phyloP scores from a whole-genome alignment of 1,140 invertebrate species.

The Pissodes strobi region DNA sequence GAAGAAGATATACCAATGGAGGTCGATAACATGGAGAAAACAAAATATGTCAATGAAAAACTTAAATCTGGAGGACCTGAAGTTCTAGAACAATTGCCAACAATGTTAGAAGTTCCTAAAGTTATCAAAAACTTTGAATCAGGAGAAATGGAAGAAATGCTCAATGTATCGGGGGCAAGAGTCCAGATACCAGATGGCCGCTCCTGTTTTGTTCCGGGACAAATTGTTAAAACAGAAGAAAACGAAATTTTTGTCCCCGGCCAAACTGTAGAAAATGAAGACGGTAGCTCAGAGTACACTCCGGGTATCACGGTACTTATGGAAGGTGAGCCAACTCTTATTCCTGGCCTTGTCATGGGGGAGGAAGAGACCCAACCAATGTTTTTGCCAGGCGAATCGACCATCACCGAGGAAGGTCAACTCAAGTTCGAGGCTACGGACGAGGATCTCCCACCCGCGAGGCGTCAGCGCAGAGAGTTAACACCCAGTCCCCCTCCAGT shows the following conservation, averaged over 20 bases:
- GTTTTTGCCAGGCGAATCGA: constrained; percentile 65
- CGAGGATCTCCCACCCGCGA: constrained; percentile 41
- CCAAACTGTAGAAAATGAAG: constrained; percentile 69
- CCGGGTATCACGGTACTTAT: constrained; percentile 73
- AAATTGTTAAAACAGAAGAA: constrained; percentile 67
- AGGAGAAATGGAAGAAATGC: constrained; percentile 63
- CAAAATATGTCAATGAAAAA: constrained; percentile 61
- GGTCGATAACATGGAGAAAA: constrained; percentile 61
- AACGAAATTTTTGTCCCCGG: constrained; percentile 72
- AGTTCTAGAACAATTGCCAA: constrained; percentile 61
- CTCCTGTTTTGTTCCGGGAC: constrained; percentile 59
- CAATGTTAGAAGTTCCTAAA: constrained; percentile 65
- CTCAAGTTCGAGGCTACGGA: constrained; percentile 54
- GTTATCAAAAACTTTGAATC: constrained; percentile 67
- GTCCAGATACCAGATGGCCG: constrained; percentile 65
- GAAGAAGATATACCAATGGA: constrained; percentile 57
- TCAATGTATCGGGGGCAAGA: constrained; percentile 67
- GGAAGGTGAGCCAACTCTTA: constrained; percentile 66
- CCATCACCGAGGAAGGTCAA: constrained; percentile 59
- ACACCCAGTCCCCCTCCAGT: constrained; percentile 37
- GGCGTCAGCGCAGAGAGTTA: constrained; percentile 21
- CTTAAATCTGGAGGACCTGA: constrained; percentile 60
- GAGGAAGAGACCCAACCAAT: constrained; percentile 48
- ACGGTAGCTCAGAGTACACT: constrained; percentile 66
- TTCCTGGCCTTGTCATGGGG: constrained; percentile 59